Percentiles rank a stretch among this genome's conserved stretches.
phyloP scores from a whole-genome alignment of 1,140 invertebrate species.

The Drosophila gunungcola region DNA sequence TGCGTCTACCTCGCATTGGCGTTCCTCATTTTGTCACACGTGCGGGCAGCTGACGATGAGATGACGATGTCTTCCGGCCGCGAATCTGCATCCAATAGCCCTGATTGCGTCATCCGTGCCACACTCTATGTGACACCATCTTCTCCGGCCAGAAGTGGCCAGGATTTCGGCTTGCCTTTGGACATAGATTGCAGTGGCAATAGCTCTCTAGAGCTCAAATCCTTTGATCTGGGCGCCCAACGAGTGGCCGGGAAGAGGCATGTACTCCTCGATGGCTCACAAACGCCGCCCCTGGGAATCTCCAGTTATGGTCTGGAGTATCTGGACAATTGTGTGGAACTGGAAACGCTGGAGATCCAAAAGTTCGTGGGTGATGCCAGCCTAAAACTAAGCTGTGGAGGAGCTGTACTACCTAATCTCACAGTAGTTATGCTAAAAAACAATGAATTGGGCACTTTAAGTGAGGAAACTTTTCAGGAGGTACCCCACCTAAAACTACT shows the following conservation, averaged over 20 bases:
- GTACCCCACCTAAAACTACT: slow-evolving; percentile 51
- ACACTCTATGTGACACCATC: slow-evolving; percentile 54
- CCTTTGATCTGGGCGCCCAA: slow-evolving; percentile 51
- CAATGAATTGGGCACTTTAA: slow-evolving; percentile 53
- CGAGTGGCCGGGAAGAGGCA: slow-evolving; percentile 61
- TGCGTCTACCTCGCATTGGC: slow-evolving; percentile 42
- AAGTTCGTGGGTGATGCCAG: slow-evolving; percentile 57
- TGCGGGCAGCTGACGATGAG: slow-evolving; percentile 43
- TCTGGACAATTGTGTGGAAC: slow-evolving; percentile 59
- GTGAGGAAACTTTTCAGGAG: slow-evolving; percentile 47
- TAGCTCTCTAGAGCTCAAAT: neutral
- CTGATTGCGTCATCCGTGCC: slow-evolving; percentile 57
- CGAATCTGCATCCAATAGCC: neutral
- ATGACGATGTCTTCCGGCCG: slow-evolving; percentile 10
- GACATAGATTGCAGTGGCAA: slow-evolving; percentile 55
- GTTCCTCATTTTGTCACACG: slow-evolving; percentile 25
- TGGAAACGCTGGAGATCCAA: slow-evolving; percentile 50
- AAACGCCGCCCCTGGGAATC: slow-evolving; percentile 50
- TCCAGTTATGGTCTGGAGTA: slow-evolving; percentile 72
- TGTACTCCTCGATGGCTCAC: slow-evolving; percentile 66
- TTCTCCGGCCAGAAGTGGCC: slow-evolving; percentile 9
- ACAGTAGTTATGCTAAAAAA: slow-evolving; percentile 14
- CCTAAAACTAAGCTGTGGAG: slow-evolving; percentile 30
- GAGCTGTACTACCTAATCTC: slow-evolving; percentile 18
- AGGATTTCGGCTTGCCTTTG: slow-evolving; percentile 62